Conservation (phyloP, 2,113 vertebrate species). For the Caracal caracal region DNA sequence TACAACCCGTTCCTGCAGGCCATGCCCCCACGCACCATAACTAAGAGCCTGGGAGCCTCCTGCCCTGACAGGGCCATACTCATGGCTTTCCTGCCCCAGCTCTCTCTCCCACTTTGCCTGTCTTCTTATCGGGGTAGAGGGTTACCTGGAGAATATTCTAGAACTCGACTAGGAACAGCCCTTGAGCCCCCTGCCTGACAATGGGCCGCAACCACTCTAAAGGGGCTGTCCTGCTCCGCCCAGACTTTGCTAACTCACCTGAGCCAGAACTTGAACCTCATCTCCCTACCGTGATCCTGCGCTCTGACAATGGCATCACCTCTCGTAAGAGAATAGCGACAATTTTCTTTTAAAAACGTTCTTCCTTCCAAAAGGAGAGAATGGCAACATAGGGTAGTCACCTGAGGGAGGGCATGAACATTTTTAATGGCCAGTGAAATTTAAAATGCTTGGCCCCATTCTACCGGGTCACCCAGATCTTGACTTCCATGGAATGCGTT, state of each 20-base stretch:
- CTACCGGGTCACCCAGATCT: background rate
- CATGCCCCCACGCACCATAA: fast-evolving
- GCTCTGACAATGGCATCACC: background rate
- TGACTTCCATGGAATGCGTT: fast-evolving
- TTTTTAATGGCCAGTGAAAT: background rate
- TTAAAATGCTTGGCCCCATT: background rate
- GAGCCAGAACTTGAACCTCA: fast-evolving
- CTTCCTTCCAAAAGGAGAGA: background rate
- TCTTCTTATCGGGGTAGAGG: background rate
- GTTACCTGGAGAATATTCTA: background rate
- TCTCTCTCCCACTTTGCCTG: background rate
- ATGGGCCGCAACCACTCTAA: fast-evolving
- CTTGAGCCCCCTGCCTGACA: background rate
- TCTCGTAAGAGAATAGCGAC: background rate
- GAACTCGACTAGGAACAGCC: background rate
- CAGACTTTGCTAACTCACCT: fast-evolving
- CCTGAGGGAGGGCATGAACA: background rate
- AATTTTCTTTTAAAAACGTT: background rate
- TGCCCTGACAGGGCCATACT: fast-evolving
- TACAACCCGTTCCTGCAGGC: fast-evolving
- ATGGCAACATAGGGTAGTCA: background rate
- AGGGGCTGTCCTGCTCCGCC: fast-evolving
- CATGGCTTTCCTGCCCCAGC: background rate
- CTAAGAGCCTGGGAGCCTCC: background rate
- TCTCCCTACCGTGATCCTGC: fast-evolving